phyloP scores from a whole-genome alignment of 2,113 vertebrate species.

The Hypomesus transpacificus region DNA sequence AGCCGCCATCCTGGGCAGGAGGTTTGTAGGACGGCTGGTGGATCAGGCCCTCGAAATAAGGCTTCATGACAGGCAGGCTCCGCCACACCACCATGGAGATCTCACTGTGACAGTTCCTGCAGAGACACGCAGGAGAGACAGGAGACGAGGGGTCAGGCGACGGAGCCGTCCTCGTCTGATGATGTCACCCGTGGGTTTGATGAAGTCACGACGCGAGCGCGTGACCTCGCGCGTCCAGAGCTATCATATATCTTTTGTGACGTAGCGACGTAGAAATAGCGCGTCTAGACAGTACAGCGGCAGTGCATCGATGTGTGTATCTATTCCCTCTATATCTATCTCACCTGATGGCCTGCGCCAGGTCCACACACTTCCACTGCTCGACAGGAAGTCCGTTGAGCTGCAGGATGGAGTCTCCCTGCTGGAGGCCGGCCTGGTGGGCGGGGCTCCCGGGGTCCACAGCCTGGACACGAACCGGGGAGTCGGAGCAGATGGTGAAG shows the following conservation, averaged over 20 bases:
- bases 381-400: slow-evolving; percentile 89
- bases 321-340: no score
- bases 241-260: no score
- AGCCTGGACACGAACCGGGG: slow-evolving; percentile 87
- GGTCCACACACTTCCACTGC: slow-evolving; percentile 90
- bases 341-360: slow-evolving; percentile 90
- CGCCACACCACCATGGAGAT: slow-evolving; percentile 88
- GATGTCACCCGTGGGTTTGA: no score
- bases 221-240: no score
- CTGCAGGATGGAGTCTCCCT: slow-evolving; percentile 85
- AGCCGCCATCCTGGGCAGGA: slow-evolving; percentile 64
- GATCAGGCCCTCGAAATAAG: slow-evolving; percentile 70
- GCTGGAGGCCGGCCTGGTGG: slow-evolving; percentile 83
- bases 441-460: slow-evolving; percentile 89
- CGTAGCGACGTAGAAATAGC: no score
- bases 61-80: slow-evolving; percentile 76
- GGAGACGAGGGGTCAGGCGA: background rate
- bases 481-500: slow-evolving; percentile 93
- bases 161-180: no score
- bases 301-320: background rate
- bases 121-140: background rate
- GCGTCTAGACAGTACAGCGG: no score
- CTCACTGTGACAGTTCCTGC: slow-evolving; percentile 81
- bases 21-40: slow-evolving; percentile 68
- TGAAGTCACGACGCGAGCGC: no score